Base-by-base conservation (phyloP, 2,113 vertebrate genomes). In the Antechinus stuartii region DNA sequence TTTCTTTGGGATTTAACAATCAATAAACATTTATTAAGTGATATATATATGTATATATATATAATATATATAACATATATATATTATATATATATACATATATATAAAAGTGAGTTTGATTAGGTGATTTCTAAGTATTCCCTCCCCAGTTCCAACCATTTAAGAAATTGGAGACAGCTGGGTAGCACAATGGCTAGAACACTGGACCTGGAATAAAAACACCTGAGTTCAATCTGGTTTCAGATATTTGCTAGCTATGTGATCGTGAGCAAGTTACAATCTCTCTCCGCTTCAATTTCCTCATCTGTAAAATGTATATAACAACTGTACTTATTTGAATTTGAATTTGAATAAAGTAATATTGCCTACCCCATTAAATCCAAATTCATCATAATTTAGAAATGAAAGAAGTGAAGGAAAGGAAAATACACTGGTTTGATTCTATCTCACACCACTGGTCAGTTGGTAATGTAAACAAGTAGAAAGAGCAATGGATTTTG, bases 351-450 rank as follows among this genome's bases (percentile, higher is more conserved):
- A 76, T 76, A 42, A 42, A 42, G 16, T 76, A 76, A 1, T 76
- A n/a, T 27, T 3, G 42, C 10, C 12, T 23, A 52, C 35, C 56
- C 12, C 27, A 91, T 94, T 76, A 22, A 25, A 93, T 90, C 95
- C 90, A 89, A 61, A 91, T 92, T 91, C 8, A 89, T 84, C 93
- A 96, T 94, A 54, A 94, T 94, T 96, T 95, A 95, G n/a, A 93
- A 95, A 94, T 9, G 95, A 89, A 61, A 22, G 55, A 96, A 94
- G 53, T 42, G 55, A 89, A 84, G 92, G 54, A 56, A 90, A 94
- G 52, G 50, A 5, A 94, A 23, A 92, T 89, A 42, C 61, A 1
- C 7, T 57, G n/a, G 94, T 0, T 53, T 26, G 93, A 16, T 90
- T 23, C 25, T 84, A 3, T 89, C 27, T 76, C 93, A 46, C 9